Conservation (phyloP, 2,888 invertebrate species). For the Bibio marci region DNA sequence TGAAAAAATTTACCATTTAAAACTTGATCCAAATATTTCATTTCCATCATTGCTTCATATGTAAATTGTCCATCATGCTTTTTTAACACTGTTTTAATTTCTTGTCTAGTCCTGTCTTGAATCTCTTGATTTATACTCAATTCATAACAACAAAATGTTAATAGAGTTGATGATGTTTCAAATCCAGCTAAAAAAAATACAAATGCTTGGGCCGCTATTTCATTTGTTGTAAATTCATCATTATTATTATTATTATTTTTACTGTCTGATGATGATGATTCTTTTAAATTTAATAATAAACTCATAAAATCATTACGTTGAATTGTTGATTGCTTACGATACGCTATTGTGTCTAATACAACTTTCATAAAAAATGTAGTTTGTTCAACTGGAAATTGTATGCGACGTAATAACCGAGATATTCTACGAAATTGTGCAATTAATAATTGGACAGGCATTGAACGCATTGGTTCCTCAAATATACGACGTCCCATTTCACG, state of each 20-base stretch:
- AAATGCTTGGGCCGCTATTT: constrained; percentile 35
- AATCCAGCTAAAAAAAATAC: constrained; percentile 36
- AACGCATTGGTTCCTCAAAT: not conserved
- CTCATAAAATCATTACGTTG: constrained; percentile 33
- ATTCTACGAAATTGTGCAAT: not conserved
- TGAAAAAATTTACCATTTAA: constrained; percentile 23
- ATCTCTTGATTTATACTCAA: constrained; percentile 29
- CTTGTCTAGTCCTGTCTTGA: constrained; percentile 28
- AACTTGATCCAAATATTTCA: constrained; percentile 32
- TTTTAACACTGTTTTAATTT: constrained; percentile 24
- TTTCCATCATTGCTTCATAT: constrained; percentile 30
- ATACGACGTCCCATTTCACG: constrained; percentile 10
- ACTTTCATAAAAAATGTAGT: constrained; percentile 20
- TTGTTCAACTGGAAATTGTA: constrained; percentile 14
- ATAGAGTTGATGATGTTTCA: constrained; percentile 34
- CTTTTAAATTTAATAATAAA: constrained; percentile 19
- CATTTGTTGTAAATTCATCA: constrained; percentile 23
- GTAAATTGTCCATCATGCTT: constrained; percentile 25
- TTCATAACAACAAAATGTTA: constrained; percentile 32
- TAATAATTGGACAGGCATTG: not conserved
- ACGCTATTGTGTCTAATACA: constrained; percentile 24
- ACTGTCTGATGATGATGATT: too few relatives aligned
- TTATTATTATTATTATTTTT: not conserved
- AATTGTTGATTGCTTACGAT: constrained; percentile 21
- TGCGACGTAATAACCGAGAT: not conserved